These are phyloP conservation scores for Akabosia matsudoensis DNA, from an alignment of 1,140 invertebrate genomes.

Conservation along the genomic window DNA sequence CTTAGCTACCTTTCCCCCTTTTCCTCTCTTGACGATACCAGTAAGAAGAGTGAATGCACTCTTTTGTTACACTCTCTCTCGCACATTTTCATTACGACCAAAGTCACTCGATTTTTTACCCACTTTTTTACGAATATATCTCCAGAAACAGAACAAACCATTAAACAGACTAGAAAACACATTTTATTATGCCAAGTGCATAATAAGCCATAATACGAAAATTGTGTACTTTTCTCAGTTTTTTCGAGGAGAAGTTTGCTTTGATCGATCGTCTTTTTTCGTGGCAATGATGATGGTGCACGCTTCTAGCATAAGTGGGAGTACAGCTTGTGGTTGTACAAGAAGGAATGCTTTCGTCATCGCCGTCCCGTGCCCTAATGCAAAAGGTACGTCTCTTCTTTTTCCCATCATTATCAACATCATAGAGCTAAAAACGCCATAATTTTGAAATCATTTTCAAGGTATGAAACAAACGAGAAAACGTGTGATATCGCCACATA, in stretches of 20 bases:
- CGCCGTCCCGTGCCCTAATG: background rate
- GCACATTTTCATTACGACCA: background rate
- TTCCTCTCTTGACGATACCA: background rate
- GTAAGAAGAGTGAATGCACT: background rate
- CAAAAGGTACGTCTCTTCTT: slow-evolving; percentile 6
- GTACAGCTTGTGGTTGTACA: background rate
- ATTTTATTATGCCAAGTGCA: slow-evolving; percentile 24
- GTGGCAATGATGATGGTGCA: background rate
- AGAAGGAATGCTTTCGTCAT: background rate
- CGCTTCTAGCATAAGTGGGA: background rate
- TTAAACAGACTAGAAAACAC: background rate
- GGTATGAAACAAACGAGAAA: background rate
- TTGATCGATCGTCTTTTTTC: slow-evolving; percentile 50
- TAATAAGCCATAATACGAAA: slow-evolving; percentile 17
- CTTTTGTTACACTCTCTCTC: background rate
- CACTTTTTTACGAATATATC: no score
- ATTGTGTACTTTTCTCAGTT: slow-evolving; percentile 46
- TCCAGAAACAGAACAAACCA: background rate
- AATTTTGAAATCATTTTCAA: background rate
- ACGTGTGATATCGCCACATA: no score
- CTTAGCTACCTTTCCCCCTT: background rate
- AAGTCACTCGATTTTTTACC: no score
- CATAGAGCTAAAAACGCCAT: background rate
- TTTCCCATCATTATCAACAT: background rate
- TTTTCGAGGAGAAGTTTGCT: slow-evolving; percentile 48